Conservation (phyloP, 2,113 vertebrate species). For the Oceanites oceanicus region DNA sequence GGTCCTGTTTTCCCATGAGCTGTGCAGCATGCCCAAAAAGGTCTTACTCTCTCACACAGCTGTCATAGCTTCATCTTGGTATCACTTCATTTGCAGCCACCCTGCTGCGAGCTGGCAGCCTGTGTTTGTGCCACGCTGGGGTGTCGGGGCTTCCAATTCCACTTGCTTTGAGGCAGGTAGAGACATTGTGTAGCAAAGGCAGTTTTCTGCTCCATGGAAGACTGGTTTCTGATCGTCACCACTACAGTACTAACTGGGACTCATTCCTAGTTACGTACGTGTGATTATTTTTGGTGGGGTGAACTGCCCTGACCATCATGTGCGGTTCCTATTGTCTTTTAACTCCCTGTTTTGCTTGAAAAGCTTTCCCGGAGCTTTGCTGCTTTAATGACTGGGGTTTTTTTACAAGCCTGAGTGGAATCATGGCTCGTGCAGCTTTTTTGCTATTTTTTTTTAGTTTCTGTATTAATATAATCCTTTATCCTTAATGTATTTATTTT, state of each 20-base stretch:
- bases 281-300: not conserved
- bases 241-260: not conserved
- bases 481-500: not conserved
- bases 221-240: not conserved
- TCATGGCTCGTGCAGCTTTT: not conserved
- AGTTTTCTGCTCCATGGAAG: not conserved
- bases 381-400: not conserved
- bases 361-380: not conserved
- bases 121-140: fast-evolving
- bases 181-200: not conserved
- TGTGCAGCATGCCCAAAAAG: not conserved
- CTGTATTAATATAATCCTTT: not conserved
- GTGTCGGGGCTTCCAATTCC: not conserved
- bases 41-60: not conserved
- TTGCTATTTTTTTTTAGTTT: not conserved
- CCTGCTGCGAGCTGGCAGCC: not conserved
- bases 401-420: not conserved
- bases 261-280: fast-evolving
- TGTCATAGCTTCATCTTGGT: not conserved
- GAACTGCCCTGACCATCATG: not conserved
- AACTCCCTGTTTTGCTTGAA: not conserved
- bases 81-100: not conserved
- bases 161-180: not conserved
- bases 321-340: not conserved
- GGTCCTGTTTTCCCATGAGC: not conserved